A percentile compares a stretch with the other conserved stretches of the same genome.
Conservation (phyloP, 2,888 invertebrate genomes). For the Cephus rjabovi region DNA sequence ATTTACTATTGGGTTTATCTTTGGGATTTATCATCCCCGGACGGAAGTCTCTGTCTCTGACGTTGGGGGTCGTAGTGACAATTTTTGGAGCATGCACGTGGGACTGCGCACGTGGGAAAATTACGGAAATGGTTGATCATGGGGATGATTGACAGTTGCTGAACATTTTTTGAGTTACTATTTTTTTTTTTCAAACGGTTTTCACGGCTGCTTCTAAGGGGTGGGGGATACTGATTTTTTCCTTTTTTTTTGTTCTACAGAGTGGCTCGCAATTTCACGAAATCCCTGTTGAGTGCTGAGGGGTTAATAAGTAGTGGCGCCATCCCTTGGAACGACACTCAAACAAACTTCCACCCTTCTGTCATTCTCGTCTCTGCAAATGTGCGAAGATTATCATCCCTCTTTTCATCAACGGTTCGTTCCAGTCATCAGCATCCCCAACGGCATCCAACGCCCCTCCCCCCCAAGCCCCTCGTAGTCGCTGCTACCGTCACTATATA, state of each 20-base stretch:
- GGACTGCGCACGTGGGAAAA: no score
- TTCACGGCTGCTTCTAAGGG: no score
- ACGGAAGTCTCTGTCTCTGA: no score
- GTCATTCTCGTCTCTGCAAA: not conserved
- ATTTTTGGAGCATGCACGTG: no score
- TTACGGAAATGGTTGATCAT: not conserved
- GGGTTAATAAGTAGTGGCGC: not conserved
- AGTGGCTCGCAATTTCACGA: not conserved
- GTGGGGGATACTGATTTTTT: not conserved
- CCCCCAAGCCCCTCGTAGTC: not conserved
- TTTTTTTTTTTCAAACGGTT: not conserved
- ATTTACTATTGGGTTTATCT: not conserved
- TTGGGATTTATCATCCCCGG: not conserved
- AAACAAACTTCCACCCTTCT: not conserved
- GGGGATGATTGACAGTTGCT: not conserved
- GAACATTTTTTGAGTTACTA: not conserved
- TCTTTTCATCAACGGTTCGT: not conserved
- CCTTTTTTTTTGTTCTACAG: not conserved
- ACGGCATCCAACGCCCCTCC: not conserved
- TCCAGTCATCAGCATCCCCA: constrained; percentile 5
- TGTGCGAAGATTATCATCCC: constrained; percentile 2
- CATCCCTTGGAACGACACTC: not conserved
- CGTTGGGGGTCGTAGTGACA: no score
- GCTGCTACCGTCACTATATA: not conserved
- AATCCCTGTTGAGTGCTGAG: not conserved